Evolutionary conservation across 2,797 vertebrate species (phyloP).

Genomic region (Gallinago solitaria): DNA sequence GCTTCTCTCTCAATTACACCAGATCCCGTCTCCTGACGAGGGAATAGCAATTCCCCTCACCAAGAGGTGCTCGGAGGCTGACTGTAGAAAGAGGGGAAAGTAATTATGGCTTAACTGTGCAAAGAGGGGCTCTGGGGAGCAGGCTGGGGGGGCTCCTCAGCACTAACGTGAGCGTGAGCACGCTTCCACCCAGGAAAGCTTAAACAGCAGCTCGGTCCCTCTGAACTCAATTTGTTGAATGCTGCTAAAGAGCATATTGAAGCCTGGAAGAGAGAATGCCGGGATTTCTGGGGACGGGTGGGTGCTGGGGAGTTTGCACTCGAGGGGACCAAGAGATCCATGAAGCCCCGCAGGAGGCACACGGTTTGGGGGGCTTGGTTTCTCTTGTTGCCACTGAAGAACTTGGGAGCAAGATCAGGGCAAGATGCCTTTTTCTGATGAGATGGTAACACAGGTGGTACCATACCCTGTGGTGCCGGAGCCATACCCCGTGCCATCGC

Average conservation of each 20-base stretch:
- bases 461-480: accelerated
- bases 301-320: neutral
- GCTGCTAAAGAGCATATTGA: neutral
- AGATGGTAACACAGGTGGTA: accelerated
- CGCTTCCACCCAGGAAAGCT: neutral
- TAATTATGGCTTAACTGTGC: slow-evolving; percentile 53
- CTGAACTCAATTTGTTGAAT: neutral
- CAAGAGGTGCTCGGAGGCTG: slow-evolving; percentile 12
- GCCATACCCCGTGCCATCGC: neutral
- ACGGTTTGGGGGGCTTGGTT: accelerated
- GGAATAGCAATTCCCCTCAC: slow-evolving; percentile 20
- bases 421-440: accelerated
- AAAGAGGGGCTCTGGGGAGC: slow-evolving; percentile 13
- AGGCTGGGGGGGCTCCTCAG: neutral
- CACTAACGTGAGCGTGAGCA: neutral
- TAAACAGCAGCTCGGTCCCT: neutral
- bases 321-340: accelerated
- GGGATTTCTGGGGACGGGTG: neutral
- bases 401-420: neutral
- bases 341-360: neutral
- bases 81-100: slow-evolving; percentile 23
- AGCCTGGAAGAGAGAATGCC: neutral
- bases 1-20: slow-evolving; percentile 28
- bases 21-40: slow-evolving; percentile 16
- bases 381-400: neutral